These are phyloP conservation scores for Chrosomus eos DNA, from an alignment of 2,797 vertebrate species.

Conservation along the genomic window DNA sequence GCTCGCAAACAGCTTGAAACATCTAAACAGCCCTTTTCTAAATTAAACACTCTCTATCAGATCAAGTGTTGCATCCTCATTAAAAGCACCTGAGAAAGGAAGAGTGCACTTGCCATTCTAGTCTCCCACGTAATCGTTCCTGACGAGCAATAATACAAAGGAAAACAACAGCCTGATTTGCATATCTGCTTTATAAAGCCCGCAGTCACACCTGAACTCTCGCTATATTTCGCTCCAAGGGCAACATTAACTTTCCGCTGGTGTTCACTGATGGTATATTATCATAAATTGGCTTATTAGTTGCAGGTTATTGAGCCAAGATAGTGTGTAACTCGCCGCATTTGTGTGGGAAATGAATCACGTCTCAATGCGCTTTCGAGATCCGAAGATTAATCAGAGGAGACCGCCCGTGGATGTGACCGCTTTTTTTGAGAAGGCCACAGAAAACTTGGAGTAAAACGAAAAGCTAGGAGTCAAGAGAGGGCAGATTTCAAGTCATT, in stretches of 20 bases:
- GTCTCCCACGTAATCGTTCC: slow-evolving; percentile 37
- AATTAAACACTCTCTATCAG: slow-evolving; percentile 27
- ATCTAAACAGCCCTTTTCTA: not conserved
- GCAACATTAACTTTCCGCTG: slow-evolving; percentile 64
- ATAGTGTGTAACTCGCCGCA: slow-evolving; percentile 67
- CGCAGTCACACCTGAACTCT: slow-evolving; percentile 28
- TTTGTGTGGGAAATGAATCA: slow-evolving; percentile 66
- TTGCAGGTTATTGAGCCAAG: slow-evolving; percentile 68
- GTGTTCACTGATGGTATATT: slow-evolving; percentile 67
- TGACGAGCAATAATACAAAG: slow-evolving; percentile 44
- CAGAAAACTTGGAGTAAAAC: slow-evolving; percentile 5
- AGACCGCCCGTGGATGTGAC: slow-evolving; percentile 74
- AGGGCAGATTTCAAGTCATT: not conserved
- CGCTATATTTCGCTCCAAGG: slow-evolving; percentile 43
- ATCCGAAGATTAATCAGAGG: slow-evolving; percentile 76
- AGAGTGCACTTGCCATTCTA: slow-evolving; percentile 16
- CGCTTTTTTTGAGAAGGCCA: slow-evolving; percentile 54
- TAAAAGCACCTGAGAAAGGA: slow-evolving; percentile 35
- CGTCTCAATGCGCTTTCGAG: slow-evolving; percentile 79
- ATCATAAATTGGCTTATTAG: slow-evolving; percentile 74
- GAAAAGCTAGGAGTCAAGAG: slow-evolving; percentile 5
- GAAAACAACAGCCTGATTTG: slow-evolving; percentile 44
- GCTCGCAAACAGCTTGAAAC: slow-evolving; percentile 17
- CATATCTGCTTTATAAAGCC: slow-evolving; percentile 44
- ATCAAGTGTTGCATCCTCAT: slow-evolving; percentile 27